These are phyloP conservation scores for Dascyllus trimaculatus DNA, from an alignment of 2,113 vertebrate species.

Conservation along the genomic window DNA sequence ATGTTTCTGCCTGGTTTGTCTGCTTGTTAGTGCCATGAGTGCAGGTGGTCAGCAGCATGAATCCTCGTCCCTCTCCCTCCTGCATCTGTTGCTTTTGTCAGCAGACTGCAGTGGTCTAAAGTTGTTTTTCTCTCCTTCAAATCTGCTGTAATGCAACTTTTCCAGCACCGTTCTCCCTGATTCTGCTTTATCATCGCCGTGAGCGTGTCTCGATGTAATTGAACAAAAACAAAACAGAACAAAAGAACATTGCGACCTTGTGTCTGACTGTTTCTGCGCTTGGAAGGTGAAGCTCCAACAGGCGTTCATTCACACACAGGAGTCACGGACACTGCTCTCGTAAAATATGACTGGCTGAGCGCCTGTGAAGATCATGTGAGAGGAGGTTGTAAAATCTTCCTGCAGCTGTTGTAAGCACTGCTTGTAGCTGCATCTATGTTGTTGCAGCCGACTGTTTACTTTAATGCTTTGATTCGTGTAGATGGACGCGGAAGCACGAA, in stretches of 20 bases:
- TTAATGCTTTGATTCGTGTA: no score
- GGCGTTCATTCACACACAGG: not conserved
- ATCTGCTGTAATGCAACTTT: no score
- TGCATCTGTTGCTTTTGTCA: no score
- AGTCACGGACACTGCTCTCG: not conserved
- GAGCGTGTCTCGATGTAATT: no score
- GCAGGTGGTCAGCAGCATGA: slow-evolving; percentile 46
- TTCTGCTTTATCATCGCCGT: no score
- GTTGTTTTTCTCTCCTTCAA: no score
- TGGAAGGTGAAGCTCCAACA: not conserved
- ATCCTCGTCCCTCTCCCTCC: slow-evolving; percentile 7
- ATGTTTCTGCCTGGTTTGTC: not conserved
- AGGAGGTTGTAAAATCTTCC: not conserved
- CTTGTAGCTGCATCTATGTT: no score
- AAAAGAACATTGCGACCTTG: not conserved
- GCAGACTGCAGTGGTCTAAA: no score
- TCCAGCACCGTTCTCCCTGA: no score
- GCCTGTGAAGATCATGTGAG: slow-evolving; percentile 1
- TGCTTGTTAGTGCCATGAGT: slow-evolving; percentile 20
- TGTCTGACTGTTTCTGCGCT: not conserved
- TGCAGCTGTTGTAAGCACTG: no score
- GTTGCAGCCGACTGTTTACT: no score
- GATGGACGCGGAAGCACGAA: no score
- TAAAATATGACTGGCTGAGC: not conserved
- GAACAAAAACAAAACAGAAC: not conserved